Percentiles rank a stretch among this genome's conserved stretches.
These are phyloP conservation scores for Ramphastos sulfuratus DNA, from an alignment of 2,113 vertebrate species.

Conservation along the genomic window DNA sequence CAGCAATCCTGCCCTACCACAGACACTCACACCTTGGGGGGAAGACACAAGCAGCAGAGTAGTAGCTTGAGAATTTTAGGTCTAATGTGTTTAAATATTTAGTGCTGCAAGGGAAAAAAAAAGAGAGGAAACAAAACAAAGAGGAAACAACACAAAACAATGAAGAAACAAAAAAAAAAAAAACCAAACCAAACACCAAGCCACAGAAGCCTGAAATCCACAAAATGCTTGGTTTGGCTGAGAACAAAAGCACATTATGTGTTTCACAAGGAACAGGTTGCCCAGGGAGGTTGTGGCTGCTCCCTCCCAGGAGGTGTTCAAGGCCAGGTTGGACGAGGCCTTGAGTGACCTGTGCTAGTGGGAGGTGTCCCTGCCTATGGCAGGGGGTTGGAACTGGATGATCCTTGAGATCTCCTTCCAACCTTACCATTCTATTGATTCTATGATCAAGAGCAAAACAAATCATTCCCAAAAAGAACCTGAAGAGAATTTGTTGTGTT, in stretches of 20 bases:
- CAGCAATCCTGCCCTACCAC: not conserved
- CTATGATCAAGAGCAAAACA: conserved; percentile 69
- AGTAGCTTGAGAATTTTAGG: conserved; percentile 48
- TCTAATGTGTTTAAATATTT: conserved; percentile 74
- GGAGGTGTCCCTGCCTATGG: too few relatives aligned
- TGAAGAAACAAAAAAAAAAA: not conserved
- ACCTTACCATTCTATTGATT: too few relatives aligned
- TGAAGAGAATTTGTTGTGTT: conserved; percentile 62
- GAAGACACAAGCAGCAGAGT: conserved; percentile 28
- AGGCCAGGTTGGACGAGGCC: too few relatives aligned
- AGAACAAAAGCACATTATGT: conserved; percentile 70
- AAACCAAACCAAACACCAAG: not conserved
- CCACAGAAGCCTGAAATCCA: conserved; percentile 42
- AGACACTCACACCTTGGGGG: not conserved
- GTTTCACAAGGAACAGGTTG: conserved; percentile 71
- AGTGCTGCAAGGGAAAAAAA: conserved; percentile 48
- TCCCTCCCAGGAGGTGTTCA: too few relatives aligned
- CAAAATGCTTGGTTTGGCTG: conserved; percentile 64
- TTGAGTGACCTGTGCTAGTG: too few relatives aligned
- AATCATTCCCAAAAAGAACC: conserved; percentile 48
- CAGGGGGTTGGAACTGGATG: too few relatives aligned
- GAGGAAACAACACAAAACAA: not conserved
- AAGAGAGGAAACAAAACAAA: not conserved
- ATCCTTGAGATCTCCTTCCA: too few relatives aligned
- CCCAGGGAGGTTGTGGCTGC: too few relatives aligned